phyloP scores from a whole-genome alignment of 1,140 invertebrate species.

The Drosophila repleta region DNA sequence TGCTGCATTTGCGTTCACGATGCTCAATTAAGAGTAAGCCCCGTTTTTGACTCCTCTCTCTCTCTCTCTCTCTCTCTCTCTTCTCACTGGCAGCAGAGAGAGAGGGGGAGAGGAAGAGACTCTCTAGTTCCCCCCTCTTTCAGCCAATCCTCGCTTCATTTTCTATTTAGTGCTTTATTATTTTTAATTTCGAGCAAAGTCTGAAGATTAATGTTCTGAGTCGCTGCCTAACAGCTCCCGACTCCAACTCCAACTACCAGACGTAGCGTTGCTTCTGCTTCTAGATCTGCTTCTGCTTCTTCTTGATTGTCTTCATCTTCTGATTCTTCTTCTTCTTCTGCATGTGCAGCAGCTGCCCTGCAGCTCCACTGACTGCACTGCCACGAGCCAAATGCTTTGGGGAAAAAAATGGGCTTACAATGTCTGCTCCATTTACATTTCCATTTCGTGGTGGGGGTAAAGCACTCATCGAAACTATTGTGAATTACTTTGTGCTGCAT shows the following conservation, averaged over 20 bases:
- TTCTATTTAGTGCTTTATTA: conserved; percentile 81
- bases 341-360: neutral
- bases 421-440: conserved; percentile 31
- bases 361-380: conserved; percentile 11
- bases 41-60: neutral
- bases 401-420: conserved; percentile 19
- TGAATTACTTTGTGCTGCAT: too few relatives aligned
- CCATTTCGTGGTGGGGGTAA: neutral
- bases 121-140: neutral
- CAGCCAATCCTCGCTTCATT: conserved; percentile 50
- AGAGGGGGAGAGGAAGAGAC: too few relatives aligned
- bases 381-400: conserved; percentile 22
- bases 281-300: neutral
- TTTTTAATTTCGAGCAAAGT: conserved; percentile 72
- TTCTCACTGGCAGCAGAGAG: neutral
- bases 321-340: neutral
- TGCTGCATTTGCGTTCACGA: conserved; percentile 69
- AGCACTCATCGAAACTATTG: too few relatives aligned
- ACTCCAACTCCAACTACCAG: neutral
- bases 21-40: conserved; percentile 58
- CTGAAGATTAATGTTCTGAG: conserved; percentile 78
- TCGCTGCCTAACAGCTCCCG: conserved; percentile 44
- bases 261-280: conserved; percentile 4
- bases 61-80: neutral
- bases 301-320: neutral